A percentile compares a stretch with the other conserved stretches of the same genome.
These are phyloP conservation scores for Callyntrura guangdongensis DNA, from an alignment of 2,888 invertebrate genomes.

Conservation along the genomic window DNA sequence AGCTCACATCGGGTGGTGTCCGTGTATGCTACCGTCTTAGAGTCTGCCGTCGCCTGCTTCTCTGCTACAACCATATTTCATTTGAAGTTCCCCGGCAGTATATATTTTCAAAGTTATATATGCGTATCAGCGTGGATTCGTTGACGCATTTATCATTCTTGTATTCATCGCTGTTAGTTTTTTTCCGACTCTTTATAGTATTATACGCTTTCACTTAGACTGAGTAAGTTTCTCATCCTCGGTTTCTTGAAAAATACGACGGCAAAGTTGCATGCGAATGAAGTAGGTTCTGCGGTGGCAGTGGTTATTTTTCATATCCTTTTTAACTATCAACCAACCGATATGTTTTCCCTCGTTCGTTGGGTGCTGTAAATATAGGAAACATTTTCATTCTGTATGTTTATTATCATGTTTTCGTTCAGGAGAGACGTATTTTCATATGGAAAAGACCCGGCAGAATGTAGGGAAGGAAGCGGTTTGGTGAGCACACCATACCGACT, in stretches of 20 bases:
- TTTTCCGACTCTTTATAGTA: conserved; percentile 14
- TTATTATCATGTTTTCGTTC: neutral
- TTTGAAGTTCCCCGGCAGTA: neutral
- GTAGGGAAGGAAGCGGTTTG: neutral
- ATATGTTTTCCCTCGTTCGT: too few species aligned
- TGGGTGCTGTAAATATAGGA: neutral
- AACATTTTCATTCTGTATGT: neutral
- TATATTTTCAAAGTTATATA: conserved; percentile 45
- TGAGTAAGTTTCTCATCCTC: conserved; percentile 12
- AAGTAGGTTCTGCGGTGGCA: neutral
- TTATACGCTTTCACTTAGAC: conserved; percentile 51
- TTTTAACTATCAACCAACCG: neutral
- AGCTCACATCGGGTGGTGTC: neutral
- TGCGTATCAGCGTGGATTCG: conserved; percentile 65
- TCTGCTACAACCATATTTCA: neutral
- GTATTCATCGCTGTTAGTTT: conserved; percentile 12
- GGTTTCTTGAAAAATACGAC: conserved; percentile 2
- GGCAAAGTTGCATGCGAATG: neutral
- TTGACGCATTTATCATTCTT: conserved; percentile 72
- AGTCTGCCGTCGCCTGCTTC: too few species aligned
- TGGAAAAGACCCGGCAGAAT: neutral
- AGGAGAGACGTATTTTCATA: neutral
- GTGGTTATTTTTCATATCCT: conserved; percentile 19
- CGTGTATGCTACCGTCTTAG: neutral
- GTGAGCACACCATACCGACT: neutral